Conservation (phyloP, 2,888 invertebrate species). For the Ophion slaviceki region DNA sequence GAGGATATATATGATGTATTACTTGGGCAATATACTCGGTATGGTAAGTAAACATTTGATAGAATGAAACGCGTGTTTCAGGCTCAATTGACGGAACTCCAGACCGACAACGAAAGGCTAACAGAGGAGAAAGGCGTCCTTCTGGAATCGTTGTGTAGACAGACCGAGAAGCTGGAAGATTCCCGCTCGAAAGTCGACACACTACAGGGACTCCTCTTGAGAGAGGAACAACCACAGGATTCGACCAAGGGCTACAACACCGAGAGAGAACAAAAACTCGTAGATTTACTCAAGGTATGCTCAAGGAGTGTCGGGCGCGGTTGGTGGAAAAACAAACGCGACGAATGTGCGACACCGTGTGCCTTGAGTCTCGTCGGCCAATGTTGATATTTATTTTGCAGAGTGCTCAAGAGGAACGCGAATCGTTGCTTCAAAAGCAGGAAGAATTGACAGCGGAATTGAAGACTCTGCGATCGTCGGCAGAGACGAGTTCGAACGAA, state of each 20-base stretch:
- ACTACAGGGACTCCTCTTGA: slow-evolving; percentile 90
- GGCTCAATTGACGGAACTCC: slow-evolving; percentile 93
- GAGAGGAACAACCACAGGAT: slow-evolving; percentile 87
- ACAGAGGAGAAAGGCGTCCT: slow-evolving; percentile 95
- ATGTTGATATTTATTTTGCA: slow-evolving; percentile 67
- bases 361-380: not conserved
- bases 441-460: slow-evolving; percentile 91
- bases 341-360: no score
- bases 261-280: slow-evolving; percentile 91
- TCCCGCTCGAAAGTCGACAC: slow-evolving; percentile 93
- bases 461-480: slow-evolving; percentile 86
- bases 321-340: no score
- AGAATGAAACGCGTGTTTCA: slow-evolving; percentile 83
- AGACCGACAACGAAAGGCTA: slow-evolving; percentile 94
- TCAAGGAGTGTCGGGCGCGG: not conserved
- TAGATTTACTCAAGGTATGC: slow-evolving; percentile 91
- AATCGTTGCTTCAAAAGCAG: slow-evolving; percentile 89
- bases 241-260: slow-evolving; percentile 86
- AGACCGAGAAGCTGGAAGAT: slow-evolving; percentile 96
- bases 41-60: not conserved
- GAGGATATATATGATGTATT: not conserved
- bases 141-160: slow-evolving; percentile 94
- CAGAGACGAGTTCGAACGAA: slow-evolving; percentile 87
- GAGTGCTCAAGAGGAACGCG: slow-evolving; percentile 92
- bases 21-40: not conserved